Conservation (phyloP, 2,888 invertebrate species). For the Prenolepis imparis region DNA sequence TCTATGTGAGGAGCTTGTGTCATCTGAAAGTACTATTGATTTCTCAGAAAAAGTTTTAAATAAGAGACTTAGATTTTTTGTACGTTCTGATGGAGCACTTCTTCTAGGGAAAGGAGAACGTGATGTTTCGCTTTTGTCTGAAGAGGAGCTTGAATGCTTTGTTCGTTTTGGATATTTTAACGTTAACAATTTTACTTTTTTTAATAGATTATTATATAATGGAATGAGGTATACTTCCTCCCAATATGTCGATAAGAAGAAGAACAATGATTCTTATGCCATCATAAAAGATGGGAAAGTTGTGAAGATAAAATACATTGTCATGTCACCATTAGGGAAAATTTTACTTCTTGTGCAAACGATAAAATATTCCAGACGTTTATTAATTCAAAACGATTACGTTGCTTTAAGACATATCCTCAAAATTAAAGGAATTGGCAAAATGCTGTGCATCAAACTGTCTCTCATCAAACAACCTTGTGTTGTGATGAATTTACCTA, state of each 20-base stretch:
- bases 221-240: constrained; percentile 15
- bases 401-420: constrained; percentile 3
- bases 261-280: constrained; percentile 31
- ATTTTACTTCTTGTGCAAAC: constrained; percentile 30
- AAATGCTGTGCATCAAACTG: constrained; percentile 29
- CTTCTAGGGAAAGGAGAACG: constrained; percentile 8
- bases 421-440: constrained; percentile 26
- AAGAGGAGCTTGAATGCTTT: constrained; percentile 27
- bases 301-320: constrained; percentile 36
- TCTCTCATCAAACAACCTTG: constrained; percentile 31
- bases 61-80: constrained; percentile 25
- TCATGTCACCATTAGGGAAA: not conserved
- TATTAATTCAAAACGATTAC: constrained; percentile 25
- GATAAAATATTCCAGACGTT: constrained; percentile 8
- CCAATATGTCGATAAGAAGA: constrained; percentile 23
- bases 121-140: constrained; percentile 14
- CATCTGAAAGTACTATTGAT: constrained; percentile 31
- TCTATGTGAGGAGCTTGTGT: constrained; percentile 25
- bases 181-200: not conserved
- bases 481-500: constrained; percentile 22
- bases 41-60: constrained; percentile 34
- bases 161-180: constrained; percentile 7
- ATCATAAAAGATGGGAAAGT: constrained; percentile 19
- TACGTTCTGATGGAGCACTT: constrained; percentile 30
- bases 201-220: constrained; percentile 19